Evolutionary conservation across 2,113 vertebrate species (phyloP).

Genomic region (Crotophaga sulcirostris): DNA sequence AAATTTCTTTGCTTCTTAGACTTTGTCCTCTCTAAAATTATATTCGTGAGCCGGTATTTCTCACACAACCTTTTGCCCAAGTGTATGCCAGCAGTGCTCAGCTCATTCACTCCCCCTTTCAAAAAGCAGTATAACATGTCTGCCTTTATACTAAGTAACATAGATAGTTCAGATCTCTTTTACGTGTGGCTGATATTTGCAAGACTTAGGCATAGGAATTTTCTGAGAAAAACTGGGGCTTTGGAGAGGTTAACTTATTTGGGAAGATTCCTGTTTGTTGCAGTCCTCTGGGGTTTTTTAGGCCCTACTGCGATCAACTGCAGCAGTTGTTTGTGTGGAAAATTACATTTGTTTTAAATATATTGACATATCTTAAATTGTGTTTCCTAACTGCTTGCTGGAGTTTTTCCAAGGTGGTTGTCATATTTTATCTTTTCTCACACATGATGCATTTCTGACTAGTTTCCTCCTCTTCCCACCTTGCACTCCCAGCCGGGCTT

Average conservation of each 20-base stretch:
- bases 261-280: not conserved
- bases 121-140: not conserved
- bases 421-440: not conserved
- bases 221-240: not conserved
- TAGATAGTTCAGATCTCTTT: not conserved
- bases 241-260: not conserved
- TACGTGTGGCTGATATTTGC: not conserved
- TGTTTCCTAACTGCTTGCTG: not conserved
- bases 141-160: not conserved
- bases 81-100: not conserved
- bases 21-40: no score
- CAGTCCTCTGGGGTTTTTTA: not conserved
- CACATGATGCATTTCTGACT: not conserved
- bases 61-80: not conserved
- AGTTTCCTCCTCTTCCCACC: not conserved
- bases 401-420: not conserved
- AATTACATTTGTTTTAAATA: not conserved
- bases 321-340: not conserved
- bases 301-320: not conserved
- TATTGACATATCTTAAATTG: not conserved
- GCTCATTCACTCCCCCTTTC: not conserved
- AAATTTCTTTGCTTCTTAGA: no score
- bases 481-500: not conserved
- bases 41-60: no score
- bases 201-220: not conserved